Base-by-base conservation (phyloP, 2,113 vertebrate genomes). In the Podarcis muralis region DNA sequence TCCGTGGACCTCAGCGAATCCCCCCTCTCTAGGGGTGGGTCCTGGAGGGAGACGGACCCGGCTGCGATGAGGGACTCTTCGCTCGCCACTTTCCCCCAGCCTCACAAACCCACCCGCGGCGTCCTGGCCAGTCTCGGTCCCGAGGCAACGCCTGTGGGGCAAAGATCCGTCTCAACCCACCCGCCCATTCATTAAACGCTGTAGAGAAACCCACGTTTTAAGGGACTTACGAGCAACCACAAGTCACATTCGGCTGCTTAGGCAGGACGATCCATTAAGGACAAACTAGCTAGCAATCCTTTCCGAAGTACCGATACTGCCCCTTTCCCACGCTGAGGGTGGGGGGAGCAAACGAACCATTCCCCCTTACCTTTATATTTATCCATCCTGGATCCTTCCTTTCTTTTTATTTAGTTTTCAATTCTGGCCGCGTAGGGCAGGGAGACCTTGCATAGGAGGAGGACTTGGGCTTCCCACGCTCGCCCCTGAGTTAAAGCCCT, bases 341-440 rank as follows among this genome's bases (percentile, higher is more conserved):
- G 48, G 78, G 5, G 18, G 43, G 15, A 25, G 13, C 27, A 3
- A 30, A 5, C 25, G 9, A 13, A 1, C 43, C 72, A 0, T 53
- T 25, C 22, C 5, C 40, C 59, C 79, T 83, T 40, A 90, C 89
- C 89, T 90, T 90, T 86, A 1, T 83, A 87, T 32, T 77, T 86
- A 25, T 90, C 89, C 89, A 90, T 90, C 25, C 74, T 69, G 16
- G 5, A 2, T 20, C 6, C 59, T 25, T 23, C 1, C 1, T 7
- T 18, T 35, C 6, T 7, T 48, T 69, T 66, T 27, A 23, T 2
- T 3, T 16, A 11, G 18, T 18, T 37, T 53, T 53, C 48, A 53
- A 12, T 53, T 53, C 48, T 30, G 25, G 16, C n/a, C 2, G n/a
- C 57, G 8, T 0, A 6, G 53, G 11, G 18, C 22, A 1, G 59